Evolutionary conservation across 2,888 invertebrate species (phyloP), one percentile per base, ranked within the genome.

Genomic region (Drosophila rellima): DNA sequence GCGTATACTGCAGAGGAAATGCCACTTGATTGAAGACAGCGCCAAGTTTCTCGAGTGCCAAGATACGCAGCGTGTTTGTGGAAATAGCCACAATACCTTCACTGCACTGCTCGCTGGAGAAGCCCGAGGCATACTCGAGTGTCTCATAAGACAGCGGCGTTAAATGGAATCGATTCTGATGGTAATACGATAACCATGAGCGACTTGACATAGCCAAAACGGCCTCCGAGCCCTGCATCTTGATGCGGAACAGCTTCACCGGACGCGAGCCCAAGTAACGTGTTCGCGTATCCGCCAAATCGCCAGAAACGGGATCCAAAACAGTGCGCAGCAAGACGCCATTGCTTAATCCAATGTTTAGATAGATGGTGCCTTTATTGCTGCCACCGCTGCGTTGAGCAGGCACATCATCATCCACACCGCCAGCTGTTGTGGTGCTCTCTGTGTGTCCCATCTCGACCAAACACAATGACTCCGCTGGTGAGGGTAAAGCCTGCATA

Each of bases 41-140:
- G 0, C 99, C 99, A 1, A 99, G 93, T 92, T 99, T 99, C 92
- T 99, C 99, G 59, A 99, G 93, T 0, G 99, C 99, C 92, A 99
- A 95, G 94, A 99, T 99, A 90, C 99, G 94, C 55, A 99, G 93
- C 0, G 99, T 99, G 91, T 99, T 99, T 1, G 98, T 97, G 0
- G 99, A 98, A 91, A 99, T 99, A 0, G 99, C 99, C 0, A 99
- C 99, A 81, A 99, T 98, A 78, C 99, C 99, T 93, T 99, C 99
- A 0, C 98, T 98, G 94, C 99, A 99, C 93, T 99, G 99, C 93
- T 99, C 99, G 93, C 94, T 94, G 78, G 96, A 96, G 92, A 99
- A 99, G 3, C 99, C 99, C 1, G 99, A 98, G 0, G 99, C 99
- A 93, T 98, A 99, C 91, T 99, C 99, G 63, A 99, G 93, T 62